Evolutionary conservation across 2,113 vertebrate genomes (phyloP), one percentile per base, ranked within the genome.

Genomic region (Vulpes vulpes): DNA sequence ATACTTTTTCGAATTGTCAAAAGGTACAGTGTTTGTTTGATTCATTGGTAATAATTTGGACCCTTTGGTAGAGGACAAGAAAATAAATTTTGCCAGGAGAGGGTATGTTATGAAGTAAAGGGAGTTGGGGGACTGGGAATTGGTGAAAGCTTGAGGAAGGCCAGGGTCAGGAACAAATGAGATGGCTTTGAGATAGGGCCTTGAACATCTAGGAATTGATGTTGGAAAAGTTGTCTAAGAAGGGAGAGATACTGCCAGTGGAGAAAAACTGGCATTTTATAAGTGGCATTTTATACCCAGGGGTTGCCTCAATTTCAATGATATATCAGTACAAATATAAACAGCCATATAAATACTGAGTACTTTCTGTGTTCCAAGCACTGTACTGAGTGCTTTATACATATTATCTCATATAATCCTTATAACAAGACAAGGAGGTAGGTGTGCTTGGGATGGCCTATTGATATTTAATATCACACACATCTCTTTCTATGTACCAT

Each of bases 21-120:
- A 43, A 74, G 22, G 38, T 38, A 74, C 73, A 27, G 73, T 30
- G 43, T 15, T 30, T 78, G 8, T 78, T 85, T 55, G 81, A 5
- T 85, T 67, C 59, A 35, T 51, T 86, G n/a, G 53, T 93, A 69
- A 82, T 71, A 64, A 65, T 95, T 88, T 91, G 62, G 32, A 64
- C 32, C 74, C 4, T 22, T 5, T 55, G n/a, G 25, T 85, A 85
- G 55, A 67, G 35, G 89, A 73, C 5, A 83, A 57, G 43, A 38
- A 19, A 87, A 79, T 60, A 65, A 25, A 67, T 62, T 67, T 95
- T 84, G 5, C 62, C 30, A 91, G 55, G n/a, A 91, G 14, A 57
- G 4, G 3, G 11, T 65, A 55, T 59, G 53, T 71, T 71, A 73
- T 83, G 22, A 32, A 49, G 25, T 49, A 92, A 74, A 69, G 19